Conservation (phyloP, 2,888 invertebrate species). For the Xestoiulus laeticollis region DNA sequence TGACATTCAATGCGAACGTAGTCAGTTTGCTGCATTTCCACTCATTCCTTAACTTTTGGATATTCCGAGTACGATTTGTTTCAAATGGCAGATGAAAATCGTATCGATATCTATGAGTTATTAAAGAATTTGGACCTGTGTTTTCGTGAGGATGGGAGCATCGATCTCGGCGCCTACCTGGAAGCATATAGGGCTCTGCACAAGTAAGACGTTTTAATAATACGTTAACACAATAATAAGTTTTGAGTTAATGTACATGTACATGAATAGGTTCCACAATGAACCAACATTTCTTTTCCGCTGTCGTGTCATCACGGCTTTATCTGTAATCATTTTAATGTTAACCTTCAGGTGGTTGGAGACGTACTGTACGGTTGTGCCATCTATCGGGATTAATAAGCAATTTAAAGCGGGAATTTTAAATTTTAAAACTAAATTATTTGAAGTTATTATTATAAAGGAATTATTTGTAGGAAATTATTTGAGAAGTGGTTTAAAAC, state of each 20-base stretch:
- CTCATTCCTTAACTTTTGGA: neutral
- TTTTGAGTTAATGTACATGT: no score
- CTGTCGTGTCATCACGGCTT: neutral
- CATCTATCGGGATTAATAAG: neutral
- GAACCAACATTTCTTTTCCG: neutral
- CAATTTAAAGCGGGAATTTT: neutral
- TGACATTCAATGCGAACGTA: neutral
- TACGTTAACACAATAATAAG: neutral
- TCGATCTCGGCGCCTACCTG: slow-evolving; percentile 54
- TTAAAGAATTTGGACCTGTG: slow-evolving; percentile 49
- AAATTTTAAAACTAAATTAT: neutral
- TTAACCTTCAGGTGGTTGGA: neutral
- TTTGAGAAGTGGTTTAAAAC: no score
- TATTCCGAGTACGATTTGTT: neutral
- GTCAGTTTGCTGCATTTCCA: neutral
- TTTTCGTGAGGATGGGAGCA: slow-evolving; percentile 54
- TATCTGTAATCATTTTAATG: neutral
- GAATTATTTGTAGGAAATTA: no score
- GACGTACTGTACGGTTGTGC: neutral
- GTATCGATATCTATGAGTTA: slow-evolving; percentile 50
- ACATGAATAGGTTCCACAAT: neutral
- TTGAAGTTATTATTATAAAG: neutral
- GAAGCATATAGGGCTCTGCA: slow-evolving; percentile 53
- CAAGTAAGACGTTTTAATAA: slow-evolving; percentile 50
- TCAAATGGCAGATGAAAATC: slow-evolving; percentile 31